A percentile compares a stretch with the other conserved stretches of the same genome.
phyloP scores from a whole-genome alignment of 2,888 invertebrate species.

The Oeneis ivallda region DNA sequence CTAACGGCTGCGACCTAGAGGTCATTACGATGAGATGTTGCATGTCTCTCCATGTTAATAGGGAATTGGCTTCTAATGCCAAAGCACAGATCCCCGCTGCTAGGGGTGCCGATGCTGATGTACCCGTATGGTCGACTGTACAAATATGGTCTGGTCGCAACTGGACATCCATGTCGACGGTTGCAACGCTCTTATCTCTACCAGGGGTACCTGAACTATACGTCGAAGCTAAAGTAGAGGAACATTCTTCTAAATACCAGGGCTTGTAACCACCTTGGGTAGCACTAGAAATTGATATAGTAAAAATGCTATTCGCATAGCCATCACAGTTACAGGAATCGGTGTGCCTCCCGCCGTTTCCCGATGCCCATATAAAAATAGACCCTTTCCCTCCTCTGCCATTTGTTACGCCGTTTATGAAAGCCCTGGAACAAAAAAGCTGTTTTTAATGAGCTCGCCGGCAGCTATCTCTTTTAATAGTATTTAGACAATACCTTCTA shows the following conservation, averaged over 20 bases:
- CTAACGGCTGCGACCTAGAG: slow-evolving; percentile 92
- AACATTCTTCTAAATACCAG: slow-evolving; percentile 99
- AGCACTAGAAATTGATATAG: slow-evolving; percentile 98
- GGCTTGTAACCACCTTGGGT: slow-evolving; percentile 97
- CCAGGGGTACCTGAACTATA: slow-evolving; percentile 98
- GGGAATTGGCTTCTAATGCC: slow-evolving; percentile 95
- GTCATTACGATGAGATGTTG: slow-evolving; percentile 97
- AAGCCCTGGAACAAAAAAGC: slow-evolving; percentile 84
- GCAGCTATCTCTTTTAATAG: slow-evolving; percentile 50
- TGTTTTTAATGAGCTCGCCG: slow-evolving; percentile 66
- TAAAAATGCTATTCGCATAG: slow-evolving; percentile 99
- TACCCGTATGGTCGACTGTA: slow-evolving; percentile 95
- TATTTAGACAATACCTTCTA: slow-evolving; percentile 77
- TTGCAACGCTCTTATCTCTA: slow-evolving; percentile 93
- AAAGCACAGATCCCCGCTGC: slow-evolving; percentile 97
- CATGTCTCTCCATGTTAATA: slow-evolving; percentile 98
- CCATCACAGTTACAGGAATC: slow-evolving; percentile 99
- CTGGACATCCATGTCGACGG: slow-evolving; percentile 94
- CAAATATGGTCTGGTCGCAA: slow-evolving; percentile 93
- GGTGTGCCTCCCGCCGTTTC: slow-evolving; percentile 95
- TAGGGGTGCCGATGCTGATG: slow-evolving; percentile 96
- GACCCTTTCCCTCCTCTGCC: slow-evolving; percentile 96
- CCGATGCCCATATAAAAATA: slow-evolving; percentile 99
- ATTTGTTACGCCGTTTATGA: slow-evolving; percentile 95
- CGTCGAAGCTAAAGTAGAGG: slow-evolving; percentile 98